Base-by-base conservation (phyloP, 2,888 invertebrate genomes). In the Halictus ligatus region DNA sequence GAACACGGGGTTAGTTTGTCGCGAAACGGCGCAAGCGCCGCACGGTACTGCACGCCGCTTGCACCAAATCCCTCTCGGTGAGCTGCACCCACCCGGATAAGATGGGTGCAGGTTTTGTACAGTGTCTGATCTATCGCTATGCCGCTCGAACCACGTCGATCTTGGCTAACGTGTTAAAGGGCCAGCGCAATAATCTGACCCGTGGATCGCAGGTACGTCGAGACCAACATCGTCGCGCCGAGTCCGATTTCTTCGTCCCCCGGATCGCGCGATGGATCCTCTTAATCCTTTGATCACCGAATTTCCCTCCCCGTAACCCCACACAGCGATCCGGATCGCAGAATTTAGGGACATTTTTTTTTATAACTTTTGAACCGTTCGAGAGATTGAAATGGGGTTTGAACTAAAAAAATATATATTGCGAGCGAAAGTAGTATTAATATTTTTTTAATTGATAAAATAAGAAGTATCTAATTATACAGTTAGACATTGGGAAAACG, bases 11-110 rank as follows among this genome's bases (percentile, higher is more conserved):
- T 75, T 75, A 80, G 76, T 83, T 67, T 18, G 40, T 40, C 21
- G 77, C 60, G 43, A 60, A 58, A 84, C 69, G 7, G 91, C 90
- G 90, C 90, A 90, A 74, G 90, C 89, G 91, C 84, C 35, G 48
- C 48, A 73, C 60, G 48, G 69, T 54, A 78, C 83, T 60, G 69
- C 74, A 69, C 67, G 50, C 76, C 67, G 83, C 69, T 81, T 78
- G 75, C 75, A 84, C 54, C 69, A 67, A 81, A 60, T 80, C 43
- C 58, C 29, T 80, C 79, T 74, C 75, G 67, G 71, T 80, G 73
- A 80, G 69, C 72, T 72, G 75, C 76, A 72, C 64, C 71, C 71
- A 84, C 75, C 79, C 78, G 74, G 81, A 71, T 89, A 84, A 80
- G 64, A 90, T 90, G 90, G 84, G 83, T 76, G 83, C 87, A 81